Base-by-base conservation (phyloP, 2,113 vertebrate genomes). In the Pseudorhombus dupliciocellatus region DNA sequence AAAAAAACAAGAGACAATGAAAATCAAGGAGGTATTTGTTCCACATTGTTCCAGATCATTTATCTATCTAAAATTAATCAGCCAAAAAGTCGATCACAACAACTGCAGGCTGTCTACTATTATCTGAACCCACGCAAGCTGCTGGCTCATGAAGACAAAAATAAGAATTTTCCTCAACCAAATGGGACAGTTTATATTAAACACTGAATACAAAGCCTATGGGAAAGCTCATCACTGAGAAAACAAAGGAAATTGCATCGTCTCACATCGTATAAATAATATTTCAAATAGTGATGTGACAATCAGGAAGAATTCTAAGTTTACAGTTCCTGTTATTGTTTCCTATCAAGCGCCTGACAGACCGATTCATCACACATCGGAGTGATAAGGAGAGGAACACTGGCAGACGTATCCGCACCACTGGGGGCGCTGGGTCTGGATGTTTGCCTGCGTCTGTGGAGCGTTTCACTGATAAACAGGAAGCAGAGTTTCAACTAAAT, bases 271-370 rank as follows among this genome's bases (percentile, higher is more conserved):
- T 73, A 88, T 80, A 87, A 89, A 87, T 83, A 76, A 87, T 88
- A 84, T 85, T 81, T 84, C 69, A 86, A 91, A 91, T 85, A 74
- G 84, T 81, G 46, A 75, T 71, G 64, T 62, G 79, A 84, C 88
- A 83, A 84, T 75, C 75, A 62, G 79, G 74, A 84, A 77, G 70
- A 86, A 79, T 83, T 91, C 88, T 85, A 91, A 88, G 83, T 91
- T 89, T 92, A 89, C 83, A 92, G 85, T 93, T 94, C 93, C 93
- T 93, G 92, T 93, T 94, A 89, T 93, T 93, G 89, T 93, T 92
- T 93, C 85, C 87, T 86, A 89, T 91, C 90, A 84, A 90, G 85
- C 66, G 57, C 76, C 78, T 75, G 87, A 79, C 79, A 83, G 79
- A 88, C 26, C 55, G 53, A 92, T 93, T 80, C 70, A 90, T 94